Conservation (phyloP, 1,140 invertebrate genomes). For the Leptestheria dahalacensis region DNA sequence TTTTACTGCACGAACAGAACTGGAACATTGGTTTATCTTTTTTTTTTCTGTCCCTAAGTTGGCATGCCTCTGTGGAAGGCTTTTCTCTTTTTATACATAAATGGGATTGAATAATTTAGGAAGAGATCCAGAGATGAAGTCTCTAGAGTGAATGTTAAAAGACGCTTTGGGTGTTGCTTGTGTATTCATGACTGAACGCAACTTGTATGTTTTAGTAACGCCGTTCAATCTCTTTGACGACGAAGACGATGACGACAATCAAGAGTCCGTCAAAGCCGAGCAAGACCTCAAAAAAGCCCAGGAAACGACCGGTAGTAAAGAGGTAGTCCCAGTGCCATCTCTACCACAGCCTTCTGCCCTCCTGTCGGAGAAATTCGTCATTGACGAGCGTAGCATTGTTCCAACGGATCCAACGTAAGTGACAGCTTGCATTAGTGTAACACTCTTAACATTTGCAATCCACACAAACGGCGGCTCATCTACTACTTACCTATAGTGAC, state of each 20-base stretch:
- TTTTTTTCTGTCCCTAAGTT: too few relatives aligned
- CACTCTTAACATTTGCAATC: neutral
- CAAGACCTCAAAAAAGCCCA: slow-evolving; percentile 3
- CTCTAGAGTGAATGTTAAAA: too few relatives aligned
- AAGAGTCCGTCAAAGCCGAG: neutral
- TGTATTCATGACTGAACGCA: neutral
- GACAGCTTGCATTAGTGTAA: neutral
- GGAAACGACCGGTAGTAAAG: neutral
- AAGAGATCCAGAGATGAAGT: too few relatives aligned
- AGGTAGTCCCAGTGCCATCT: neutral
- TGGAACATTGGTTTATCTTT: too few relatives aligned
- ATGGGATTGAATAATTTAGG: too few relatives aligned
- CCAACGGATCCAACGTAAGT: slow-evolving; percentile 16
- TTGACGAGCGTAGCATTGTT: slow-evolving; percentile 10
- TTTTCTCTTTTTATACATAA: too few relatives aligned
- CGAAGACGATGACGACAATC: neutral
- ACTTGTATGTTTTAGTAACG: neutral
- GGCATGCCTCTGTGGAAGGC: too few relatives aligned
- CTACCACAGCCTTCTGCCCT: slow-evolving; percentile 3
- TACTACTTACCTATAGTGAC: too few relatives aligned
- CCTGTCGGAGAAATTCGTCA: slow-evolving; percentile 4
- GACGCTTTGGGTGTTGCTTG: too few relatives aligned
- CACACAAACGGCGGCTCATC: too few relatives aligned
- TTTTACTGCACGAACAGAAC: too few relatives aligned
- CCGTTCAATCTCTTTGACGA: slow-evolving; percentile 11